Evolutionary conservation across 2,113 vertebrate genomes (phyloP), one percentile per base, ranked within the genome.

Genomic region (Aegithalos caudatus): DNA sequence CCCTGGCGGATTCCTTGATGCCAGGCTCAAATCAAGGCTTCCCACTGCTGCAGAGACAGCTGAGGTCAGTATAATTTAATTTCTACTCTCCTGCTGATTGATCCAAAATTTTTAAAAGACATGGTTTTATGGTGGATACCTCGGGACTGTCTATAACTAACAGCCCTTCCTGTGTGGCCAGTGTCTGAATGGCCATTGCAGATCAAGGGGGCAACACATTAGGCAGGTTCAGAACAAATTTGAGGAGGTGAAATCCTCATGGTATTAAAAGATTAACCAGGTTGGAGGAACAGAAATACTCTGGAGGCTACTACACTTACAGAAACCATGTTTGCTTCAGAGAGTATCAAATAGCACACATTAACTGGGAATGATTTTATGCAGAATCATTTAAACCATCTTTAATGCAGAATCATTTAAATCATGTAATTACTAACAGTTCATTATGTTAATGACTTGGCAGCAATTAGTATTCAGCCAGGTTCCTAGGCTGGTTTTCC

Each of bases 1-100:
- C 8, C 97, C 98, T 9, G 99, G 99, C 1, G 99, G 98, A 16
- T 99, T 99, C 90, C 98, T 98, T 21, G 99, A 99, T 90, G 94
- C 98, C 40, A 98, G 99, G 76, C 97, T 99, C 94, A 98, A 98
- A 96, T 96, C 94, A 97, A 99, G 98, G 74, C 96, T 97, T 86
- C 62, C 93, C 24, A 35, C 77, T 3, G 88, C 97, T 64, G 69
- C 97, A 40, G 98, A 99, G 54, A 73, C 97, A 67, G 87, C 91
- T 74, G 98, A 98, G 98, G 99, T 99, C 86, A 81, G 81, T 77
- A 64, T 38, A 57, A 40, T 50, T 77, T 45, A 11, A 51, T 82
- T 40, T 82, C 38, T 62, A 16, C 16, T 23, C 23, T 82, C 40
- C 28, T 42, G 42, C 7, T 76, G 50, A 37, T 50, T 40, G 27